Conservation (phyloP, 2,797 vertebrate species). For the Kryptolebias ocellatus region DNA sequence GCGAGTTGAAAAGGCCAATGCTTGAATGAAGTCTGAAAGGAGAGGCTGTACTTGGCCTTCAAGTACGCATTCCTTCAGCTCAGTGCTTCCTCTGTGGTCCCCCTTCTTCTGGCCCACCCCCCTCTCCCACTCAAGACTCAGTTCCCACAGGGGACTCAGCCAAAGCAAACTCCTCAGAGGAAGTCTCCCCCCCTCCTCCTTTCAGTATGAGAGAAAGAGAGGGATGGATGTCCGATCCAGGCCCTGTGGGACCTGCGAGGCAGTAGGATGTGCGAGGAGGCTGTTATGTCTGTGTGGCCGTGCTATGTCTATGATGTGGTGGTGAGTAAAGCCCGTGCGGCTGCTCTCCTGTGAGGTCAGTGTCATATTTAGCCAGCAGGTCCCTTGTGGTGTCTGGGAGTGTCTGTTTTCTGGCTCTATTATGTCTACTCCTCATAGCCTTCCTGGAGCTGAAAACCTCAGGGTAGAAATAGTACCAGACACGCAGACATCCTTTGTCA, state of each 20-base stretch:
- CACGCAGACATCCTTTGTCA: conserved; percentile 80
- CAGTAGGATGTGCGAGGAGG: conserved; percentile 63
- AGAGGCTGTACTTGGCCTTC: conserved; percentile 85
- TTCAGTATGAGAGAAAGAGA: conserved; percentile 37
- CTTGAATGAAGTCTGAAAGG: conserved; percentile 84
- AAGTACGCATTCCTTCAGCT: conserved; percentile 84
- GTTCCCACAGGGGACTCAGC: conserved; percentile 82
- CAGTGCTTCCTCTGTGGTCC: conserved; percentile 85
- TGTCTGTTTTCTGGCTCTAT: conserved; percentile 83
- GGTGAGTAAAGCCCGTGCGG: conserved; percentile 74
- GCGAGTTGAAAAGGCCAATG: conserved; percentile 81
- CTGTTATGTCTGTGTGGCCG: conserved; percentile 74
- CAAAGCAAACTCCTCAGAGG: conserved; percentile 84
- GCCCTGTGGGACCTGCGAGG: conserved; percentile 57
- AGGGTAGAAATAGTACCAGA: conserved; percentile 82
- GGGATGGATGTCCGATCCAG: conserved; percentile 64
- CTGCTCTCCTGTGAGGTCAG: conserved; percentile 80
- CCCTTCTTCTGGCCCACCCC: conserved; percentile 68
- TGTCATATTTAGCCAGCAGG: conserved; percentile 81
- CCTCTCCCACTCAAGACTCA: conserved; percentile 76
- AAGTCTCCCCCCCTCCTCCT: conserved; percentile 76
- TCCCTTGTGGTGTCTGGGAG: conserved; percentile 84
- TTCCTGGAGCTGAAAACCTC: conserved; percentile 82
- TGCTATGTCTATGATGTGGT: conserved; percentile 80
- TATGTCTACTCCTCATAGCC: conserved; percentile 79